Evolutionary conservation across 2,888 invertebrate genomes (phyloP), one percentile per base, ranked within the genome.

Genomic region (Tetranychus piercei): DNA sequence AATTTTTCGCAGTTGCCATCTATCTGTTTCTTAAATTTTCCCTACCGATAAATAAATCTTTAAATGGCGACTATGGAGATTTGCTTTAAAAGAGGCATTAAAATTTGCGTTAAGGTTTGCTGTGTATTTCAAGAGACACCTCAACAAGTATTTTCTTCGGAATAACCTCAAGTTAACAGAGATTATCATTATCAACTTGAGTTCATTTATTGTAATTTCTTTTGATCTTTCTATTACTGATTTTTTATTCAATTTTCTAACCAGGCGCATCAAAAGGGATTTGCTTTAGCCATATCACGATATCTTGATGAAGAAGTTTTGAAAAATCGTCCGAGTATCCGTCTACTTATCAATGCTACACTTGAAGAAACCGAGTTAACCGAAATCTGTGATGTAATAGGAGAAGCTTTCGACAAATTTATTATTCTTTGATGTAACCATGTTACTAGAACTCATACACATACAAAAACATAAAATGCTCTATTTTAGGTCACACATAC

Each of bases 271-370:
- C n/a, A 71, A 71, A 71, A 44, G 43, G 71, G 71, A 34, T 83
- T 92, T 11, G 91, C 90, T 1, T 80, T 91, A 69, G 85, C 89
- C 1, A 84, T 87, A 2, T 87, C 90, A 0, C 85, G 87, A 5
- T 91, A 90, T 80, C 82, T 92, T 55, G 84, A 88, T 55, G 84
- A 87, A 18, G 84, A 85, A 0, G 92, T 92, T 80, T 83, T 84
- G 9, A 83, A 86, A 72, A 88, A 88, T 0, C 86, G 87, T 77
- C 89, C 90, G 1, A 90, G 90, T 76, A 87, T 93, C 71, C 85
- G 91, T 71, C 81, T 92, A 67, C 86, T 88, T 0, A 86, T 88
- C 1, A 90, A 88, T 80, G 85, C 86, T 65, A 85, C 86, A 74
- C 81, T 91, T 18, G 86, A 85, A 0, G 83, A 87, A 74, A 83